These are phyloP conservation scores for Sisor rabdophorus DNA, from an alignment of 2,113 vertebrate species.

Conservation along the genomic window DNA sequence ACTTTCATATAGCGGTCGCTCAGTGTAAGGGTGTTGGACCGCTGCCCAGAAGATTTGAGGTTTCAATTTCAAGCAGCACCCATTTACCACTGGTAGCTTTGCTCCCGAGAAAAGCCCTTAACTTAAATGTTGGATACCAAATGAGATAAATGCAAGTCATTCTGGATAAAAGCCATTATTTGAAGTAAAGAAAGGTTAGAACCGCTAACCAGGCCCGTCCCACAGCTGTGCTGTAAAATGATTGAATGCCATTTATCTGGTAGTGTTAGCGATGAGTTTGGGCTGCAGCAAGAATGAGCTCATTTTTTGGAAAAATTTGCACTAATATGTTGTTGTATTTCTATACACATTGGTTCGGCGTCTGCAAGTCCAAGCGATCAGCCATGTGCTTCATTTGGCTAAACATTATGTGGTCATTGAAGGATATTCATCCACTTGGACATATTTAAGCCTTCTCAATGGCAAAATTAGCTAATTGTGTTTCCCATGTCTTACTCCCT, in stretches of 20 bases:
- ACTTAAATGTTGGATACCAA: too few species aligned
- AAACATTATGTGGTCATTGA: background rate
- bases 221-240: slow-evolving; percentile 15
- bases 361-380: background rate
- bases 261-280: background rate
- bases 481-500: too few species aligned
- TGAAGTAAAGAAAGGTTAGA: background rate
- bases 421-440: background rate
- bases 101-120: too few species aligned
- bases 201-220: slow-evolving; percentile 9
- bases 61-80: too few species aligned
- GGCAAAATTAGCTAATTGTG: too few species aligned
- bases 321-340: background rate
- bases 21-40: too few species aligned
- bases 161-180: background rate
- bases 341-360: background rate
- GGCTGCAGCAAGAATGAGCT: background rate
- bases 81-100: too few species aligned
- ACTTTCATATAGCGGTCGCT: too few species aligned
- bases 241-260: background rate
- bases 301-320: too few species aligned
- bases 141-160: too few species aligned
- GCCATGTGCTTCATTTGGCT: slow-evolving; percentile 9
- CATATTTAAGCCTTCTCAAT: slow-evolving; percentile 6
- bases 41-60: too few species aligned